phyloP scores from a whole-genome alignment of 1,140 invertebrate species.

The Hyles vespertilio region DNA sequence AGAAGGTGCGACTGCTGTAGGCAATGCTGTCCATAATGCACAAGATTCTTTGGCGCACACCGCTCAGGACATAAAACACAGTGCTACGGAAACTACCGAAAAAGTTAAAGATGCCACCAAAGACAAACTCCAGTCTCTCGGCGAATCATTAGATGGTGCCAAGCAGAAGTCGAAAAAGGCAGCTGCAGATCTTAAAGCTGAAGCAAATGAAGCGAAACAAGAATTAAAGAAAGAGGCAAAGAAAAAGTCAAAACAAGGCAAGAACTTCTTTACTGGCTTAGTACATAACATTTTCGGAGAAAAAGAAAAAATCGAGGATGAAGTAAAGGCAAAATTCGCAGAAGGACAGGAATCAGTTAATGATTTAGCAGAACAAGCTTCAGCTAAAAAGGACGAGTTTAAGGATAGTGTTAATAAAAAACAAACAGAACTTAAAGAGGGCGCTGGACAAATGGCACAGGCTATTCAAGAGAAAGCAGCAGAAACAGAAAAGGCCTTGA shows the following conservation, averaged over 20 bases:
- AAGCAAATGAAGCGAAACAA: conserved; percentile 36
- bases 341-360: conserved; percentile 52
- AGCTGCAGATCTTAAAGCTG: conserved; percentile 16
- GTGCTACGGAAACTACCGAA: conserved; percentile 30
- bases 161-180: conserved; percentile 42
- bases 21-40: conserved; percentile 25
- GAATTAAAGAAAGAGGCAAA: conserved; percentile 45
- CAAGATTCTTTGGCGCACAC: conserved; percentile 35
- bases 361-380: conserved; percentile 41
- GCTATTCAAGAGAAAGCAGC: conserved; percentile 22
- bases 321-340: conserved; percentile 49
- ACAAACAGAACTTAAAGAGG: conserved; percentile 46
- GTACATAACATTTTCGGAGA: conserved; percentile 64
- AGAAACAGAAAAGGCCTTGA: conserved; percentile 21
- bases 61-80: conserved; percentile 29
- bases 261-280: conserved; percentile 60
- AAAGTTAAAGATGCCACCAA: conserved; percentile 33
- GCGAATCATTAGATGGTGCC: conserved; percentile 31
- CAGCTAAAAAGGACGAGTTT: conserved; percentile 48
- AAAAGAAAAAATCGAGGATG: conserved; percentile 64
- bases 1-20: conserved; percentile 25
- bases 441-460: conserved; percentile 37
- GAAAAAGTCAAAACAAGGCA: conserved; percentile 64
- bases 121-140: conserved; percentile 28
- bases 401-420: conserved; percentile 45